These are phyloP conservation scores for Adelosebastes latens DNA, from an alignment of 2,797 vertebrate species.

Conservation along the genomic window DNA sequence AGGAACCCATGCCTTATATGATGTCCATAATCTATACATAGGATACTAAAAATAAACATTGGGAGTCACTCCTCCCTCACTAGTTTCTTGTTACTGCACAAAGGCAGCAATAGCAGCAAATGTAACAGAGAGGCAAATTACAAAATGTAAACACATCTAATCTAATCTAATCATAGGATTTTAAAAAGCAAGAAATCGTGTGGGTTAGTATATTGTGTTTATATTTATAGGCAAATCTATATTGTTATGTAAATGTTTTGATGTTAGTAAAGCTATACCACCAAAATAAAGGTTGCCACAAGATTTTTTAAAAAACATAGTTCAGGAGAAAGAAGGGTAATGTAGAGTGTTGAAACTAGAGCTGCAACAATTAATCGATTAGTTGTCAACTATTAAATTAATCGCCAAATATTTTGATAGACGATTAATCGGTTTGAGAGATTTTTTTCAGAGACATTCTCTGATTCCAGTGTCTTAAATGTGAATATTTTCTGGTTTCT, in stretches of 20 bases:
- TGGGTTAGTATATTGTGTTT: conserved; percentile 55
- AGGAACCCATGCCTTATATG: conserved; percentile 47
- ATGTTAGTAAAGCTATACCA: conserved; percentile 80
- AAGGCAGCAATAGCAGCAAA: conserved; percentile 67
- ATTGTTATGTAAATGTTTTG: conserved; percentile 49
- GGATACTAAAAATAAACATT: conserved; percentile 49
- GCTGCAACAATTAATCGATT: no score
- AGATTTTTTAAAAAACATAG: conserved; percentile 26
- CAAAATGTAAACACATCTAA: conserved; percentile 54
- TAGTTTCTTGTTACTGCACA: conserved; percentile 65
- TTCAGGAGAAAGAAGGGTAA: conserved; percentile 36
- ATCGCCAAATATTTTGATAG: no score
- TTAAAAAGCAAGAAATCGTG: conserved; percentile 41
- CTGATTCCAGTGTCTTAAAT: no score
- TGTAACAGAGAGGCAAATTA: conserved; percentile 57
- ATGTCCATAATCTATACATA: conserved; percentile 41
- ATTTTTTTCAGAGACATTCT: no score
- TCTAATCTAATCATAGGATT: conserved; percentile 44
- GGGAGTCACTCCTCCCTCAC: conserved; percentile 47
- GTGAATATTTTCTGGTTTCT: no score
- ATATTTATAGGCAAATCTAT: conserved; percentile 67
- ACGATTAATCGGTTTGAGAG: no score
- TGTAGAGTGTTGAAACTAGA: conserved; percentile 22
- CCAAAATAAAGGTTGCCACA: conserved; percentile 54
- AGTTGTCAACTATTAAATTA: no score